Conservation (phyloP, 2,113 vertebrate genomes). For the Passer domesticus region DNA sequence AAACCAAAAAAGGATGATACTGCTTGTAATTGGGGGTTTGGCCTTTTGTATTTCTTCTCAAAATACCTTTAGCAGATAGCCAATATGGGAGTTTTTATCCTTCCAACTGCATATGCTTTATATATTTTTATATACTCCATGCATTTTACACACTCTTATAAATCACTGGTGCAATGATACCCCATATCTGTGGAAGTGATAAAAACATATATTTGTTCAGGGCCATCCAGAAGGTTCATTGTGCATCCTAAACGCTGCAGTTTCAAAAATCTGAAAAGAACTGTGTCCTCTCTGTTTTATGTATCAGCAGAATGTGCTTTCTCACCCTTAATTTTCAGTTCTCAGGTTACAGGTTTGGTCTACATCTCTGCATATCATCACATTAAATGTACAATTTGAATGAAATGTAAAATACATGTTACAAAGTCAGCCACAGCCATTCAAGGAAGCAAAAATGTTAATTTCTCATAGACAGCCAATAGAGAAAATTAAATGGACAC, state of each 20-base stretch:
- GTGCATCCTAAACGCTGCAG: accelerated
- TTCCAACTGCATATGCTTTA: neutral
- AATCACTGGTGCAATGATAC: neutral
- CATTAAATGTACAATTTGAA: neutral
- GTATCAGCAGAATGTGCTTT: neutral
- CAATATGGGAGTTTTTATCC: neutral
- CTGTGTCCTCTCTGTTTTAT: neutral
- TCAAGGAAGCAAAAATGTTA: neutral
- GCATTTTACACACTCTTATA: neutral
- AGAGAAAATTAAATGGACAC: neutral
- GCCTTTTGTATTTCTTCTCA: neutral
- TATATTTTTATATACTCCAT: neutral
- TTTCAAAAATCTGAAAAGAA: neutral
- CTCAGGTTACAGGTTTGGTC: neutral
- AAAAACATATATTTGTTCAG: neutral
- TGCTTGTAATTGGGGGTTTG: neutral
- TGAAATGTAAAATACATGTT: neutral
- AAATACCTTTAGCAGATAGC: neutral
- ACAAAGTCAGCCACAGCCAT: neutral
- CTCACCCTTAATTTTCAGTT: neutral
- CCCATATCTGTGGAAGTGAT: neutral
- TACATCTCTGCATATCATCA: neutral
- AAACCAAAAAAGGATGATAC: neutral
- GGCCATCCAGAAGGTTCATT: neutral
- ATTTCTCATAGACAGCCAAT: neutral